Conservation (phyloP, 1,140 invertebrate genomes). For the Sitobion miscanthi region DNA sequence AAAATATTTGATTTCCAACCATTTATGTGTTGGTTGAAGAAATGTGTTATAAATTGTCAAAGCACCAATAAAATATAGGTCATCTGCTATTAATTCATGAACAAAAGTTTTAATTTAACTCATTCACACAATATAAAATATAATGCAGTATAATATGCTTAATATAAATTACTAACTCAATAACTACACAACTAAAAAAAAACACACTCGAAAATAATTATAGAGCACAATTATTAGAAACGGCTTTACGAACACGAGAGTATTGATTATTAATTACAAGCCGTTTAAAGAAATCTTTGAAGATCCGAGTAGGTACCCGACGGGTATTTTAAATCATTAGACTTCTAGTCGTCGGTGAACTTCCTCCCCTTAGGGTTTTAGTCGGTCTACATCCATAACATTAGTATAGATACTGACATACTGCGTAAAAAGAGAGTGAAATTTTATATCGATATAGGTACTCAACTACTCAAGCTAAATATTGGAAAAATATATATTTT, state of each 20-base stretch:
- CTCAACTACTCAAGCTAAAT: background rate
- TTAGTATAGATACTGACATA: background rate
- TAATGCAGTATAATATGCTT: background rate
- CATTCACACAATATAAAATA: background rate
- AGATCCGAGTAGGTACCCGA: background rate
- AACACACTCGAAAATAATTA: background rate
- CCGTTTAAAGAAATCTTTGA: constrained; percentile 19
- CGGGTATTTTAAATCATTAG: constrained; percentile 14
- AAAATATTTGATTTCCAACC: background rate
- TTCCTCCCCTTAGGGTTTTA: background rate
- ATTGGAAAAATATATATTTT: background rate
- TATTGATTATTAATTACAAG: constrained; percentile 41
- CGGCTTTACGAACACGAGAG: background rate
- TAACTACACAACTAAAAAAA: background rate
- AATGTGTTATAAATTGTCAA: background rate
- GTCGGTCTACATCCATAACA: constrained; percentile 45
- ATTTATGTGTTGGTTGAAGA: background rate
- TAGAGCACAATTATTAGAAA: background rate
- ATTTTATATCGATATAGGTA: constrained; percentile 5
- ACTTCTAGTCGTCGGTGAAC: constrained; percentile 45
- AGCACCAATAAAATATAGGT: background rate
- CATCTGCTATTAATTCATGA: background rate
- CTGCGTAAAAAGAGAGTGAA: constrained; percentile 39
- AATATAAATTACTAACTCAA: background rate
- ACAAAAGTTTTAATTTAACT: background rate